Conservation (phyloP, 1,140 invertebrate genomes). For the Drosophila lacertosa region DNA sequence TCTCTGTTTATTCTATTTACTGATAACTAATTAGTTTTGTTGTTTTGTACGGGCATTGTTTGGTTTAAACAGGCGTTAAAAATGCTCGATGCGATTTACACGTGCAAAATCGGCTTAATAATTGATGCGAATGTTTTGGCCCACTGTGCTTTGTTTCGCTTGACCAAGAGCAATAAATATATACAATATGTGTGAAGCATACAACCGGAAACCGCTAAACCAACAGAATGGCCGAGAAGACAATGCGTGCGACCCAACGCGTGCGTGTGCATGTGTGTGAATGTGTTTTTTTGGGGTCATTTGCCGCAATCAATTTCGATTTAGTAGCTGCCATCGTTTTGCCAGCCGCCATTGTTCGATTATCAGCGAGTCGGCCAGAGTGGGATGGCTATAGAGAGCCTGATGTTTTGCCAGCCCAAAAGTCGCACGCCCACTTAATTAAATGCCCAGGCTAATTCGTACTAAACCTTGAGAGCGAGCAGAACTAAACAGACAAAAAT, state of each 20-base stretch:
- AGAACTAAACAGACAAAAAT: constrained; percentile 16
- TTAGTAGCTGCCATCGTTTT: constrained; percentile 60
- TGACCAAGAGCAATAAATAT: constrained; percentile 46
- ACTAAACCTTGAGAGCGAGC: constrained; percentile 48
- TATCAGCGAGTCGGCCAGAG: constrained; percentile 48
- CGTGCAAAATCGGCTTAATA: constrained; percentile 53
- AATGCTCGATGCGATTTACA: constrained; percentile 38
- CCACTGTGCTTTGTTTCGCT: constrained; percentile 46
- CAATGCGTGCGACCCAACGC: constrained; percentile 28
- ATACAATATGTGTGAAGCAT: constrained; percentile 23
- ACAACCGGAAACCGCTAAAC: constrained; percentile 36
- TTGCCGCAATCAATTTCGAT: constrained; percentile 75
- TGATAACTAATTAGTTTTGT: constrained; percentile 53
- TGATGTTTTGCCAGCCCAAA: constrained; percentile 22
- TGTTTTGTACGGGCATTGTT: constrained; percentile 12
- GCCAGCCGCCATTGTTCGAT: constrained; percentile 61
- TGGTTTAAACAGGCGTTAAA: constrained; percentile 24
- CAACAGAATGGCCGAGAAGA: constrained; percentile 54
- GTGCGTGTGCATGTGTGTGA: constrained; percentile 20
- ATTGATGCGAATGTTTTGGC: constrained; percentile 53
- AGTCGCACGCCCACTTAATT: constrained; percentile 71
- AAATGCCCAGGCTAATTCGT: constrained; percentile 60
- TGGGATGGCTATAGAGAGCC: not conserved
- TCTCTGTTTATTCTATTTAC: not conserved
- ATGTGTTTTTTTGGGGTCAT: constrained; percentile 33